Evolutionary conservation across 2,888 invertebrate genomes (phyloP), one percentile per base, ranked within the genome.

Genomic region (Blera fallax): DNA sequence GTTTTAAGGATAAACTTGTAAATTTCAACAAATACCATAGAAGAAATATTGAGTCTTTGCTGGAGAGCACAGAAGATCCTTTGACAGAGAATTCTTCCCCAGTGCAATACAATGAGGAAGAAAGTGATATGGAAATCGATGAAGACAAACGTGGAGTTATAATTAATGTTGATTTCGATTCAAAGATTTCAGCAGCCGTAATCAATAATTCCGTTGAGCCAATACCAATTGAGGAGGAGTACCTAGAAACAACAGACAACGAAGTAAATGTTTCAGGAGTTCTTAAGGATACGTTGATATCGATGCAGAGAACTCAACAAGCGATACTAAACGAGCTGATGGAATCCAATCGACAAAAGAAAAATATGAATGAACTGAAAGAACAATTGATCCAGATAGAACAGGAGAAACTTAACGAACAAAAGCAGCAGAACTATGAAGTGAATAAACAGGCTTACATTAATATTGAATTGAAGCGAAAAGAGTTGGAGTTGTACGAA

Each of bases 391-490:
- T 74, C n/a, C 45, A 32, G 3, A 11, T 74, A 16, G 74, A 74
- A 34, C 29, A 40, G 11, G 54, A 65, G 4, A 64, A 65, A 34
- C 10, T 74, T 3, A 54, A 74, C 8, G 54, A 65, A 16, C 14
- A 32, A 16, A 74, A 65, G 18, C 10, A 24, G 10, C 74, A 74
- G 34, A 52, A 50, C 10, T 29, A 16, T 4, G 62, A 62, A n/a
- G 27, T n/a, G 10, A 73, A 73, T 21, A 73, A 52, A 21, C 50
- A 32, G 34, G 40, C 62, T 8, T 62, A 52, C n/a, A 40, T 73
- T 1, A 14, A 73, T 6, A 54, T 65, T 16, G 74, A 74, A 3
- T 8, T 74, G 8, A 74, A 74, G 45, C 52, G 74, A 5, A 65
- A 56, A 5, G 43, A 65, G 21, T 32, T 74, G 40, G 64, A 74